These are phyloP conservation scores for Acleris laterana DNA, from an alignment of 2,888 invertebrate genomes.

Conservation along the genomic window DNA sequence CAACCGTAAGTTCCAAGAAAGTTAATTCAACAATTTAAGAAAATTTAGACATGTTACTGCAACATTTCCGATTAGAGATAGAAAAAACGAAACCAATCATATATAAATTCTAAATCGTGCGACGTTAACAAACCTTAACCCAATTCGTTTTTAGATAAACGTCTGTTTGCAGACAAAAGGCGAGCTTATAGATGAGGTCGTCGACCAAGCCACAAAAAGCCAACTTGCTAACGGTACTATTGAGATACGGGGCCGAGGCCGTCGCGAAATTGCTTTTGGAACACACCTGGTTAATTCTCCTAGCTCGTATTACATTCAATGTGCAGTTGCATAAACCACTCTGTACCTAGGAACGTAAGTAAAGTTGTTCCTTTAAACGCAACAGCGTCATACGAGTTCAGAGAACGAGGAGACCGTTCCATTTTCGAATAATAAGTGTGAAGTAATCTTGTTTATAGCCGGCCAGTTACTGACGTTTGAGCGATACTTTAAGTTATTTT, in stretches of 20 bases:
- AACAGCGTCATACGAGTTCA: not conserved
- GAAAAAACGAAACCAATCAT: too few relatives aligned
- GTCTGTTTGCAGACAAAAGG: slow-evolving; percentile 17
- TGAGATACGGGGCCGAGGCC: slow-evolving; percentile 44
- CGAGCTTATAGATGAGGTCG: slow-evolving; percentile 48
- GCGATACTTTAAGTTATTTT: not conserved
- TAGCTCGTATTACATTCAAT: not conserved
- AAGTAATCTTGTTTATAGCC: slow-evolving; percentile 27
- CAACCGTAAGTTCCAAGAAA: too few relatives aligned
- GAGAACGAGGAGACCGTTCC: slow-evolving; percentile 14
- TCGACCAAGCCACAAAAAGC: slow-evolving; percentile 62
- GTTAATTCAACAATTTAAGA: too few relatives aligned
- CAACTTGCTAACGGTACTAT: slow-evolving; percentile 58
- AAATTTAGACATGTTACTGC: too few relatives aligned
- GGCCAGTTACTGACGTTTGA: slow-evolving; percentile 15
- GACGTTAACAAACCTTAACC: slow-evolving; percentile 22
- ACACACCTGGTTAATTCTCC: not conserved
- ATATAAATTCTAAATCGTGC: too few relatives aligned
- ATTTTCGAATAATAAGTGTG: slow-evolving; percentile 27
- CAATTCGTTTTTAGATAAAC: slow-evolving; percentile 9
- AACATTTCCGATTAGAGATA: too few relatives aligned
- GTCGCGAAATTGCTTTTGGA: slow-evolving; percentile 56
- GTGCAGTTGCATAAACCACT: not conserved
- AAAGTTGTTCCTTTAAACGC: not conserved
- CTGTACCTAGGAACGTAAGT: not conserved